Percentiles rank a stretch among this genome's conserved stretches.
These are phyloP conservation scores for Platynereis dumerilii DNA, from an alignment of 2,888 invertebrate species.

Conservation along the genomic window DNA sequence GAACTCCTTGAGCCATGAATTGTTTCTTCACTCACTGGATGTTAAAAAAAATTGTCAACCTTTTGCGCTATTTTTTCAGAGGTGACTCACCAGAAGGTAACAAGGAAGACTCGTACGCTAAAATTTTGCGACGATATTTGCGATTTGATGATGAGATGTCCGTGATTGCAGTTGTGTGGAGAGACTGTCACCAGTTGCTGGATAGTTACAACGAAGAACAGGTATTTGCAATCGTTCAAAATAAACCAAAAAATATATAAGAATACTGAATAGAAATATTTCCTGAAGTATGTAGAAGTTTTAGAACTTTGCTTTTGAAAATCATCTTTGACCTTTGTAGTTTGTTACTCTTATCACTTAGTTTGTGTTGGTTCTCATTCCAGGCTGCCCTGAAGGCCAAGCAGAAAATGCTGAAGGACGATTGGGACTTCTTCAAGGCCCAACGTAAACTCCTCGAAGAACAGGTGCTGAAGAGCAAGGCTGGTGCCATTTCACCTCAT, in stretches of 20 bases:
- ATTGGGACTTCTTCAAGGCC: slow-evolving; percentile 66
- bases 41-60: too few relatives aligned
- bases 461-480: slow-evolving; percentile 36
- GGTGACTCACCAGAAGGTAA: slow-evolving; percentile 54
- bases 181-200: slow-evolving; percentile 68
- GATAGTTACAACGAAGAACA: slow-evolving; percentile 67
- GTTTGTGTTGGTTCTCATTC: too few relatives aligned
- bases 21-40: too few relatives aligned
- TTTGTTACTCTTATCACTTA: too few relatives aligned
- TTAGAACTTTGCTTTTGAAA: too few relatives aligned
- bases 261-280: too few relatives aligned
- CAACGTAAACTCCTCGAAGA: slow-evolving; percentile 62
- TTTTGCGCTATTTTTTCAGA: slow-evolving; percentile 39
- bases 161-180: slow-evolving; percentile 68
- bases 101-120: slow-evolving; percentile 56
- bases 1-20: too few relatives aligned
- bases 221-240: slow-evolving; percentile 38
- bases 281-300: too few relatives aligned
- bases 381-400: slow-evolving; percentile 58
- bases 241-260: not conserved
- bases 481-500: slow-evolving; percentile 10
- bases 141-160: slow-evolving; percentile 71
- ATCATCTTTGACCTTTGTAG: too few relatives aligned
- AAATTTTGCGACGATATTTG: slow-evolving; percentile 67
- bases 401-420: slow-evolving; percentile 65